Conservation (phyloP, 1,140 invertebrate genomes). For the Drosophila pruinosa region DNA sequence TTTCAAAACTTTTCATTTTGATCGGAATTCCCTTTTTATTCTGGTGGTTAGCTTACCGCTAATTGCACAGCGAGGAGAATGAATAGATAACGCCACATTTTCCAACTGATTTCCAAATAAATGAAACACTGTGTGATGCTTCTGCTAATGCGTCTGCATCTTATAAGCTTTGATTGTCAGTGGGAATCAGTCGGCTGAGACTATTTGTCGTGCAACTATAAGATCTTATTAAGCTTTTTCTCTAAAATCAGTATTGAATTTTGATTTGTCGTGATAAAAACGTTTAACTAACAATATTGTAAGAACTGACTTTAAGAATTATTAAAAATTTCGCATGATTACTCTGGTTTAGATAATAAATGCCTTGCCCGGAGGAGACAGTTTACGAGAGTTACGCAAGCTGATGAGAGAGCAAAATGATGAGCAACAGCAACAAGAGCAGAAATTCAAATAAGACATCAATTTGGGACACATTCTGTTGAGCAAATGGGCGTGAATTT, state of each 20-base stretch:
- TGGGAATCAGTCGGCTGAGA: too few relatives aligned
- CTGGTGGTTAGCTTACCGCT: constrained; percentile 44
- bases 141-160: background rate
- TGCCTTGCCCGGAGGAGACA: constrained; percentile 17
- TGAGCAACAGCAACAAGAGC: background rate
- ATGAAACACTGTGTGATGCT: constrained; percentile 1
- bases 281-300: constrained; percentile 28
- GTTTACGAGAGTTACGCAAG: constrained; percentile 39
- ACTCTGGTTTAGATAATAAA: constrained; percentile 3
- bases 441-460: constrained; percentile 36
- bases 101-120: background rate
- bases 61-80: constrained; percentile 20
- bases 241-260: constrained; percentile 49
- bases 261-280: constrained; percentile 50
- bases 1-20: background rate
- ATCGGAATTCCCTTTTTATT: too few relatives aligned
- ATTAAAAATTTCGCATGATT: background rate
- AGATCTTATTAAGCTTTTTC: constrained; percentile 6
- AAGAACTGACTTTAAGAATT: background rate
- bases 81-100: constrained; percentile 36
- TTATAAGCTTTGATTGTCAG: too few relatives aligned
- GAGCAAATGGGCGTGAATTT: constrained; percentile 23
- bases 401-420: constrained; percentile 29
- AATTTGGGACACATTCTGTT: constrained; percentile 22
- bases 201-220: background rate